Evolutionary conservation across 2,113 vertebrate species (phyloP).

Genomic region (Atherinomorus stipes): DNA sequence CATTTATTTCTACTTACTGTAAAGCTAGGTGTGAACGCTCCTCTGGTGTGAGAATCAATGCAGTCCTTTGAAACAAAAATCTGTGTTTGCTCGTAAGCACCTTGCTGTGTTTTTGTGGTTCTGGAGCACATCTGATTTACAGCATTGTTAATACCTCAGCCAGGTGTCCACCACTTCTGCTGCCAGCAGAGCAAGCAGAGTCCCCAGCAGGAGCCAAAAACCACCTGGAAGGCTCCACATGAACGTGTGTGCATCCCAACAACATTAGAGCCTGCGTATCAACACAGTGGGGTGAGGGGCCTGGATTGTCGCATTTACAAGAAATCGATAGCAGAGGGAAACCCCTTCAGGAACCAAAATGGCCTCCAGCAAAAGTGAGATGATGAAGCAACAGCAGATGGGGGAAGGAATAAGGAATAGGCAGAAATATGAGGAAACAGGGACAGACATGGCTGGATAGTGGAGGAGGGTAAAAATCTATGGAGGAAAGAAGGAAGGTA

Average conservation of each 20-base stretch:
- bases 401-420: neutral
- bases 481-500: conserved; percentile 12
- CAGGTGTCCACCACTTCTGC: conserved; percentile 38
- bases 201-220: conserved; percentile 4
- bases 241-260: neutral
- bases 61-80: neutral
- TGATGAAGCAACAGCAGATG: neutral
- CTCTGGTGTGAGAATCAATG: neutral
- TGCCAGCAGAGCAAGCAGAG: conserved; percentile 19
- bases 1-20: neutral
- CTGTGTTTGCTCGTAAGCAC: conserved; percentile 9
- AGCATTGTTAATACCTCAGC: conserved; percentile 33
- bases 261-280: conserved; percentile 51
- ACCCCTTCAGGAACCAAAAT: conserved; percentile 35
- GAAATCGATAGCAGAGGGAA: conserved; percentile 53
- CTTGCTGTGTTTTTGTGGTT: conserved; percentile 8
- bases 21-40: conserved; percentile 1
- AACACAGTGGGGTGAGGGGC: conserved; percentile 50
- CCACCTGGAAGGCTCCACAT: conserved; percentile 8
- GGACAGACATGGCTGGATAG: conserved; percentile 5
- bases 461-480: conserved; percentile 4
- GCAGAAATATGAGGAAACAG: neutral
- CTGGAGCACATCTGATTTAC: conserved; percentile 9
- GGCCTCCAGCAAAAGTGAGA: conserved; percentile 23
- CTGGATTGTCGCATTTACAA: conserved; percentile 37